These are phyloP conservation scores for Antennarius striatus DNA, from an alignment of 2,113 vertebrate genomes.

Conservation along the genomic window DNA sequence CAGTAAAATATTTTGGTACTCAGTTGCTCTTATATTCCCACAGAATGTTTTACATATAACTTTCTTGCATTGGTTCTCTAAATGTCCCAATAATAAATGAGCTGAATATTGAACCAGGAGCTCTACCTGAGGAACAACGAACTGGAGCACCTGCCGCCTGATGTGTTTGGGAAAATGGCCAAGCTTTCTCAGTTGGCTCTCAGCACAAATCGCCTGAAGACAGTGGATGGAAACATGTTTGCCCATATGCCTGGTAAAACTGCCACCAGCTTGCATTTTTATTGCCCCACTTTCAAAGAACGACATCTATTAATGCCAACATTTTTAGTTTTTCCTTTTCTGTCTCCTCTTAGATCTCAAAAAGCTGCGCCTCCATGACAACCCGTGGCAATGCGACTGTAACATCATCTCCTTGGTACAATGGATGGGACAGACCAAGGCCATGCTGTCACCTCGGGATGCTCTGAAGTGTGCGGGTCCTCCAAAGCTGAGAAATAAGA, in stretches of 20 bases:
- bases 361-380: constrained; percentile 76
- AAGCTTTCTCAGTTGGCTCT: constrained; percentile 77
- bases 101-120: constrained; percentile 54
- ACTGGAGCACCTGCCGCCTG: constrained; percentile 67
- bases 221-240: constrained; percentile 73
- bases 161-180: constrained; percentile 70
- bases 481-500: constrained; percentile 60
- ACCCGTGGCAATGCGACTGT: constrained; percentile 81
- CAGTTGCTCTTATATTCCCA: no score
- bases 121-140: constrained; percentile 80
- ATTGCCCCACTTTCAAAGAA: constrained; percentile 8
- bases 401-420: constrained; percentile 67
- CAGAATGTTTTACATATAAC: no score
- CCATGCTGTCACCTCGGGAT: constrained; percentile 50
- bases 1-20: no score
- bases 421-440: constrained; percentile 69
- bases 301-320: neutral
- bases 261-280: neutral
- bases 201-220: constrained; percentile 79
- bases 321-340: neutral
- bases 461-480: constrained; percentile 68
- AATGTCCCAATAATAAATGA: constrained; percentile 10
- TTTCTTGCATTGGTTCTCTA: neutral
- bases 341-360: constrained; percentile 65
- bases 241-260: constrained; percentile 70